A percentile compares a stretch with the other conserved stretches of the same genome.
These are phyloP conservation scores for Mamestra configurata DNA, from an alignment of 1,140 invertebrate genomes.

Conservation along the genomic window DNA sequence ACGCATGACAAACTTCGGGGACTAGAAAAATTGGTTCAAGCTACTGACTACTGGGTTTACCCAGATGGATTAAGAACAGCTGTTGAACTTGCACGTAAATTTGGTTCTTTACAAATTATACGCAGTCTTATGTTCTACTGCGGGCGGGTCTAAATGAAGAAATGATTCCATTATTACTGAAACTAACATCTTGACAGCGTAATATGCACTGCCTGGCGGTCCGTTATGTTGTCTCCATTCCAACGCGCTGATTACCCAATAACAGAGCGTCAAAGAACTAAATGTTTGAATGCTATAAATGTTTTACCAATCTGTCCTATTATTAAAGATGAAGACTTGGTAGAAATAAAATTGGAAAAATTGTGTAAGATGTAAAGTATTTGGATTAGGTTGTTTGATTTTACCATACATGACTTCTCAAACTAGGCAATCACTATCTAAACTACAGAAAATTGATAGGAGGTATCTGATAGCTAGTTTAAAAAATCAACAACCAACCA, in stretches of 20 bases:
- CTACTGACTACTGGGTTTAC: slow-evolving; percentile 72
- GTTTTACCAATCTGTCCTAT: slow-evolving; percentile 82
- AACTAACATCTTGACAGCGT: slow-evolving; percentile 72
- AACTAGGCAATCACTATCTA: slow-evolving; percentile 71
- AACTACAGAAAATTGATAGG: slow-evolving; percentile 80
- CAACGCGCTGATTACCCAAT: slow-evolving; percentile 84
- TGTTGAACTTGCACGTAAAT: slow-evolving; percentile 75
- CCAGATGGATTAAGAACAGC: slow-evolving; percentile 77
- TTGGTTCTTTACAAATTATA: slow-evolving; percentile 73
- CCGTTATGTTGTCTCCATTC: slow-evolving; percentile 83
- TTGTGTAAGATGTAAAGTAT: slow-evolving; percentile 81
- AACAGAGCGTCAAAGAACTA: slow-evolving; percentile 80
- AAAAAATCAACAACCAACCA: too few relatives aligned
- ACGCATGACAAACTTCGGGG: slow-evolving; percentile 80
- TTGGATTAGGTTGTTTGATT: slow-evolving; percentile 81
- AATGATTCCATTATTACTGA: slow-evolving; percentile 80
- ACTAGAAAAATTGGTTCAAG: slow-evolving; percentile 79
- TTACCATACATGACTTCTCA: slow-evolving; percentile 80
- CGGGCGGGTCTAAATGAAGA: slow-evolving; percentile 77
- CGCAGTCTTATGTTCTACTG: slow-evolving; percentile 74
- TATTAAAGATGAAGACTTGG: slow-evolving; percentile 82
- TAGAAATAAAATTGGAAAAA: slow-evolving; percentile 85
- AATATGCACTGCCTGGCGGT: slow-evolving; percentile 80
- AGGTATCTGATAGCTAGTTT: slow-evolving; percentile 81
- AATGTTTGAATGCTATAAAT: slow-evolving; percentile 84